Base-by-base conservation (phyloP, 2,888 invertebrate species). In the Nebria brevicollis region DNA sequence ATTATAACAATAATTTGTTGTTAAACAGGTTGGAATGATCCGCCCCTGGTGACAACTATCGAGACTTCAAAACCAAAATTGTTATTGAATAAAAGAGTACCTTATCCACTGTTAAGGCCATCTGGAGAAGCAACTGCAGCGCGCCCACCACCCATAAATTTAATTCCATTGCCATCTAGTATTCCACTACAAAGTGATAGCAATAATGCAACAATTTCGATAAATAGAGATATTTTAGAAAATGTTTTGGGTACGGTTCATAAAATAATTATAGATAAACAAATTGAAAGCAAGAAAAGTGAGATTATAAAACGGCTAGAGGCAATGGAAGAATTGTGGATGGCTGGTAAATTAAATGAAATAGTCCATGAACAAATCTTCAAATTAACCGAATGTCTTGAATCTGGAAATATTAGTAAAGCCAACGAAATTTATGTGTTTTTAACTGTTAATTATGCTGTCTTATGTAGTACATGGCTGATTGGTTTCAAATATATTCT, bases 251-350 rank as follows among this genome's bases (percentile, higher is more conserved):
- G 64, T 72, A 81, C 78, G 89, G 83, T 84, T 84, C 1, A 84
- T 85, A 26, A 89, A 89, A n/a, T 65, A 10, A 65, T 65, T 8
- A 34, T 72, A n/a, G 72, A 72, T 72, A 41, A 65, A 41, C 65
- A 64, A 73, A 72, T 66, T 41, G 42, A 42, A 11, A 72, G 41
- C 41, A 78, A 72, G 34, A 78, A 73, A 65, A 15, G 11, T 54
- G 77, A 78, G 25, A 78, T 78, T n/a, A 15, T 72, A 7, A 78
- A 78, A 73, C 77, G 77, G 13, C 25, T 78, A 65, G 72, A 72
- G 6, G 20, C 72, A 5, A 78, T 78, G 77, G 64, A 73, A 65
- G 72, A 54, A 26, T 72, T 78, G 72, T 78, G 77, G 77, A 15
- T 73, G 15, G 7, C 54, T 64, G n/a, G 72, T 78, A 72, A 78